Evolutionary conservation across 2,888 invertebrate species (phyloP).

Genomic region (Sesia bembeciformis): DNA sequence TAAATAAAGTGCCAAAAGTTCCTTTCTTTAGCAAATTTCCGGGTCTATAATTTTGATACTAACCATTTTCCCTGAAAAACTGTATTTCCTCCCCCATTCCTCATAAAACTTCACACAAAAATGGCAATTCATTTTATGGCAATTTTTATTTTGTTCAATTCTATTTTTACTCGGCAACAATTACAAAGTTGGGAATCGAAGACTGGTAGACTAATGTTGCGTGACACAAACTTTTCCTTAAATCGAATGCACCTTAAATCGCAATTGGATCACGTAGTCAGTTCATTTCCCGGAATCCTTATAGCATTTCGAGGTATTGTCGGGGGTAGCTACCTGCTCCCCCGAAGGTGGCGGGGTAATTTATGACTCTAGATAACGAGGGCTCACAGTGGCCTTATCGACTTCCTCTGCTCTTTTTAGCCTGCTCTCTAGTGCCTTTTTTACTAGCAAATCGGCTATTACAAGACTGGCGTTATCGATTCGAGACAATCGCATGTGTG

Average conservation of each 20-base stretch:
- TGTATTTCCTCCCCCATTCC: too few species aligned
- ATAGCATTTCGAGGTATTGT: slow-evolving; percentile 45
- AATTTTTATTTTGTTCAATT: too few species aligned
- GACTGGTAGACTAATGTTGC: slow-evolving; percentile 16
- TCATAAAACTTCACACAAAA: too few species aligned
- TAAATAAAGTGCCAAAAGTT: too few species aligned
- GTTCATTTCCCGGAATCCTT: slow-evolving; percentile 65
- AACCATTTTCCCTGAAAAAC: too few species aligned
- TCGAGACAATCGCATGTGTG: slow-evolving; percentile 30
- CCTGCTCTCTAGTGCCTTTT: slow-evolving; percentile 52
- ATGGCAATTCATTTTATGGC: too few species aligned
- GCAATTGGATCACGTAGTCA: slow-evolving; percentile 73
- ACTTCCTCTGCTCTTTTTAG: slow-evolving; percentile 56
- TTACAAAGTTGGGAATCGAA: too few species aligned
- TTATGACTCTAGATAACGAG: slow-evolving; percentile 71
- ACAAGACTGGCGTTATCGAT: slow-evolving; percentile 42
- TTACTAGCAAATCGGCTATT: slow-evolving; percentile 62
- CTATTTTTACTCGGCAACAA: too few species aligned
- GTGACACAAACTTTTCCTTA: slow-evolving; percentile 36
- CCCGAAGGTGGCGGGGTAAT: slow-evolving; percentile 64
- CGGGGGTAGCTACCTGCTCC: slow-evolving; percentile 55
- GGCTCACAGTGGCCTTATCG: slow-evolving; percentile 68
- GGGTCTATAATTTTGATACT: too few species aligned
- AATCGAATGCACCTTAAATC: slow-evolving; percentile 66
- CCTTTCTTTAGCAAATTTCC: too few species aligned